Percentiles rank a stretch among this genome's conserved stretches.
Evolutionary conservation across 2,113 vertebrate species (phyloP).

Genomic region (Phocoena sinus): DNA sequence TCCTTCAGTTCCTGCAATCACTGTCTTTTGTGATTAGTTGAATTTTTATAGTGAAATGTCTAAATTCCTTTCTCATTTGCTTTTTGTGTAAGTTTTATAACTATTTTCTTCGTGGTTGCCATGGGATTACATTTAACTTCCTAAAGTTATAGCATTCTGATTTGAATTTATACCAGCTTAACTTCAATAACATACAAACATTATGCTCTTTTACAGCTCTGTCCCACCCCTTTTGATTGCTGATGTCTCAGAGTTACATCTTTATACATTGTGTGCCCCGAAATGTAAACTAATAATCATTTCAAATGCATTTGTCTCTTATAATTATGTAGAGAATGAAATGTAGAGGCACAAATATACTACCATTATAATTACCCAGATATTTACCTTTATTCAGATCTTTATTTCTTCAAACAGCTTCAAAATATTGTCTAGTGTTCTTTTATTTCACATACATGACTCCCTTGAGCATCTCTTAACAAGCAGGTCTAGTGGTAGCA

Average conservation of each 20-base stretch:
- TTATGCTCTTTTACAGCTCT: not conserved
- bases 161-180: not conserved
- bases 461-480: not conserved
- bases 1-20: not conserved
- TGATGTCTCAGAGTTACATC: not conserved
- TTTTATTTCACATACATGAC: not conserved
- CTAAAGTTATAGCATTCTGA: not conserved
- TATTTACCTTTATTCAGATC: not conserved
- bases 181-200: not conserved
- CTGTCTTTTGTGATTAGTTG: not conserved
- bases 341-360: not conserved
- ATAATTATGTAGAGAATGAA: not conserved
- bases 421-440: not conserved
- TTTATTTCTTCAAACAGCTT: not conserved
- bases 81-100: not conserved
- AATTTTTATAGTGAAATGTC: not conserved
- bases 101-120: not conserved
- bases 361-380: not conserved
- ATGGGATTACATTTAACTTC: not conserved
- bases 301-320: not conserved
- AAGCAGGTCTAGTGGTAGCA: not conserved
- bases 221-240: not conserved
- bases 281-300: not conserved
- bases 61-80: not conserved
- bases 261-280: not conserved